Base-by-base conservation (phyloP, 2,888 invertebrate species). In the Tridacna crocea region DNA sequence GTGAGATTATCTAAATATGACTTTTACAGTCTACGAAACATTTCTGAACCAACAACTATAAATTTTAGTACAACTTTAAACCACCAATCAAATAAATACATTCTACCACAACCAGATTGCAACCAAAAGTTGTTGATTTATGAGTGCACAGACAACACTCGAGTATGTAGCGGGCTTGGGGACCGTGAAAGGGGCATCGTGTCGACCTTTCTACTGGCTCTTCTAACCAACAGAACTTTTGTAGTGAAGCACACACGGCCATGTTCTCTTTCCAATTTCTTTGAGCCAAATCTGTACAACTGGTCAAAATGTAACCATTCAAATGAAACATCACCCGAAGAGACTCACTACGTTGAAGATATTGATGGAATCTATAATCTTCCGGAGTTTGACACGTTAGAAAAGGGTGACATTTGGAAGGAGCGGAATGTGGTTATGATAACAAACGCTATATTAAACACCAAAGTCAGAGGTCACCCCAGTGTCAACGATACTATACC, bases 81-180 rank as follows among this genome's bases (percentile, higher is more conserved):
- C 36, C 36, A 36, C 15, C 17, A 55, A 19, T 36, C 36, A 36
- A 36, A 36, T 4, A 55, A 19, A 19, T 55, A 55, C 55, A 55
- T 55, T 19, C 55, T 55, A 19, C 55, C 55, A 19, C 55, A 19
- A 19, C 17, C 19, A 55, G 55, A 55, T 55, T 55, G 55, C 55
- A 55, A 15, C 19, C 15, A 55, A 11, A 55, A 55, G 11, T 55
- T 55, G 55, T 55, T 55, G 55, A 19, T 55, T 55, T 55, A 55
- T 11, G 55, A 55, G 19, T 55, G 55, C 19, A 55, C 55, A 3
- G 55, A 15, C 19, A 19, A 15, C 17, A 55, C 55, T 11, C 15
- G 55, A 55, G 55, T 61, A 22, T 61, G 61, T 22, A 24, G 61
- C 61, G 61, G 61, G 13, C 26, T 61, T n/a, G 61, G 61, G 61